phyloP scores from a whole-genome alignment of 64 coral and sea anemone species.

The Porites lutea region DNA sequence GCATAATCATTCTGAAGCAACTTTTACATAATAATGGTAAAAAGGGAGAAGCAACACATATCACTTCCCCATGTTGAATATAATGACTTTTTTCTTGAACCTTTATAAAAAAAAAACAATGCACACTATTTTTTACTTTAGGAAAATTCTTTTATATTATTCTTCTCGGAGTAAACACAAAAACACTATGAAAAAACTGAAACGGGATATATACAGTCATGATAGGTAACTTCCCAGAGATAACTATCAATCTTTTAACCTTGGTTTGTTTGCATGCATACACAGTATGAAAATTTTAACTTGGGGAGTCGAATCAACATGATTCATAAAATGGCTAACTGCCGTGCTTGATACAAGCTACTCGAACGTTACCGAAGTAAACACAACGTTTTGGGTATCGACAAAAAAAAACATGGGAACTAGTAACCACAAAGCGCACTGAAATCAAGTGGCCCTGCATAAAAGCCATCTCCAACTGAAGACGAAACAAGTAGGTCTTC shows the following conservation, averaged over 20 bases:
- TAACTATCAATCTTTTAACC: background rate
- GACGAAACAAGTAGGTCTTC: constrained; percentile 62
- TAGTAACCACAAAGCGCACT: constrained; percentile 16
- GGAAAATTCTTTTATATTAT: too few species aligned
- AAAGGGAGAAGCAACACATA: constrained; percentile 1
- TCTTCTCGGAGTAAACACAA: too few species aligned
- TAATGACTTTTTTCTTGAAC: background rate
- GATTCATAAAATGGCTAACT: constrained; percentile 57
- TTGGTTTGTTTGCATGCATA: background rate
- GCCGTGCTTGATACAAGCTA: constrained; percentile 93
- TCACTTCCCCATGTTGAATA: background rate
- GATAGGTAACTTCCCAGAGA: too few species aligned
- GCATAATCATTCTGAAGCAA: background rate
- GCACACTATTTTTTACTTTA: too few species aligned
- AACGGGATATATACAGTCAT: too few species aligned
- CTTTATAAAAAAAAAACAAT: background rate
- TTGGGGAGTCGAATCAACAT: constrained; percentile 29
- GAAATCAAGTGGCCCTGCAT: constrained; percentile 49
- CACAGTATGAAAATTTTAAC: constrained; percentile 21
- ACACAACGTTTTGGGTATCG: constrained; percentile 72
- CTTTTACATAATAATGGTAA: too few species aligned
- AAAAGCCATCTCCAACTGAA: constrained; percentile 38
- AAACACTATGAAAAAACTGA: too few species aligned
- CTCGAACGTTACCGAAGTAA: constrained; percentile 54
- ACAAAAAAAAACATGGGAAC: constrained; percentile 52